These are phyloP conservation scores for Hypercompe scribonia DNA, from an alignment of 2,888 invertebrate genomes.

Conservation along the genomic window DNA sequence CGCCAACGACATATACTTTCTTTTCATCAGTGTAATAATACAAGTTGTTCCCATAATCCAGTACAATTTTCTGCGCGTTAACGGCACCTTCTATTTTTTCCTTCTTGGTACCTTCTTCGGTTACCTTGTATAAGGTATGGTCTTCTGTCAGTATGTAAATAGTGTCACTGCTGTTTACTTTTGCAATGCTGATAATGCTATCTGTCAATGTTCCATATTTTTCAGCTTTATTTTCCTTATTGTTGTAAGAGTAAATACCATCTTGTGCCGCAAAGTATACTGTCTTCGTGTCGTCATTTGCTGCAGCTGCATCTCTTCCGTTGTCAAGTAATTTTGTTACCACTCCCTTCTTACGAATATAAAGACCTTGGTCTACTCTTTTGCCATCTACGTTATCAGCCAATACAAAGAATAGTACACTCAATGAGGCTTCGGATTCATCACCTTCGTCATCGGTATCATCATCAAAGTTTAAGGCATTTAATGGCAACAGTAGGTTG, in stretches of 20 bases:
- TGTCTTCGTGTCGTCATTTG: conserved; percentile 52
- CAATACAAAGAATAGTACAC: conserved; percentile 55
- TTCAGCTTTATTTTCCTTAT: conserved; percentile 50
- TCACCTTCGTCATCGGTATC: conserved; percentile 36
- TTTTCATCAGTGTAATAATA: conserved; percentile 66
- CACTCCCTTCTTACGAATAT: conserved; percentile 44
- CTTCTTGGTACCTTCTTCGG: conserved; percentile 66
- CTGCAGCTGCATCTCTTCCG: conserved; percentile 59
- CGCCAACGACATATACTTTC: conserved; percentile 55
- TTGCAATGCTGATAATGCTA: conserved; percentile 61
- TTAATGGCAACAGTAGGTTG: conserved; percentile 58
- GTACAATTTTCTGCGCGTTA: conserved; percentile 65
- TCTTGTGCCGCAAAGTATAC: conserved; percentile 65
- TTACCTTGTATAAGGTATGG: conserved; percentile 67
- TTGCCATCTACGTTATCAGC: conserved; percentile 53
- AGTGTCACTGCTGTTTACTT: conserved; percentile 58
- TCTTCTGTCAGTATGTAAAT: conserved; percentile 69
- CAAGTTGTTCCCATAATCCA: conserved; percentile 68
- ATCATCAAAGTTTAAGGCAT: conserved; percentile 56
- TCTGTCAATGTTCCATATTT: conserved; percentile 69
- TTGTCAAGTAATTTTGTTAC: conserved; percentile 60
- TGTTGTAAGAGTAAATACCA: conserved; percentile 64
- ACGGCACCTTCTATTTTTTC: conserved; percentile 58
- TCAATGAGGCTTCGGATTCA: conserved; percentile 9
- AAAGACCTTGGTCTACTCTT: conserved; percentile 58